Base-by-base conservation (phyloP, 2,888 invertebrate species). In the Desoria tigrina region DNA sequence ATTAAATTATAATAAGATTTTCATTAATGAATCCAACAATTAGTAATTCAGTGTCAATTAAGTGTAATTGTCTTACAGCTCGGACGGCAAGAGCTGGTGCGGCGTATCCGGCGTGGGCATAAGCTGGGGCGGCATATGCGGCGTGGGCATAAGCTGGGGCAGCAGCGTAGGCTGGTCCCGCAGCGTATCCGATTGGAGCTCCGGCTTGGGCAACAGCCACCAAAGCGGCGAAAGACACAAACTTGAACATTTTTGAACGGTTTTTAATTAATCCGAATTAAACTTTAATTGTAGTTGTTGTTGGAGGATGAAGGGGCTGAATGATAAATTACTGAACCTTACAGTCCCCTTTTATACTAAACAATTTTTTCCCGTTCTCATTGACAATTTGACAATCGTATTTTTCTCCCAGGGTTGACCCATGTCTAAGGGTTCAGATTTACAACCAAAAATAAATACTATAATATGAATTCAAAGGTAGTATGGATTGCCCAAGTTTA, bases 211-310 rank as follows among this genome's bases (percentile, higher is more conserved):
- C 56, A 53, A 42, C 58, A 58, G 62, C 66, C 54, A 63, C 16
- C 18, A 63, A 42, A 39, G 59, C 54, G 23, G 53, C 28, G 54
- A 66, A 63, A 55, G 63, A n/a, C 42, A 62, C 63, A 49, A 63
- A 21, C 59, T 63, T 24, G 11, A 61, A 49, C 57, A 57, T 57
- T 55, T 55, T n/a, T n/a, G n/a, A 9, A 16, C 23, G 24, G 16
- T 21, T 16, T 4, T 32, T 32, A 7, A 4, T 32, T 32, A 32
- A 32, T 32, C 32, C 32, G 32, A n/a, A n/a, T n/a, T 7, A 32
- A 32, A 32, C 6, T 32, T 32, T 32, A 4, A n/a, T 55, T 26
- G 4, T 27, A 28, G 28, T 26, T 51, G 6, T 4, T 23, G 6
- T 2, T 9, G 7, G 55, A 32, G n/a, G 21, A 16, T 16, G 24